Evolutionary conservation across 2,888 invertebrate genomes (phyloP).

Genomic region (Omphaloscelis lunosa): DNA sequence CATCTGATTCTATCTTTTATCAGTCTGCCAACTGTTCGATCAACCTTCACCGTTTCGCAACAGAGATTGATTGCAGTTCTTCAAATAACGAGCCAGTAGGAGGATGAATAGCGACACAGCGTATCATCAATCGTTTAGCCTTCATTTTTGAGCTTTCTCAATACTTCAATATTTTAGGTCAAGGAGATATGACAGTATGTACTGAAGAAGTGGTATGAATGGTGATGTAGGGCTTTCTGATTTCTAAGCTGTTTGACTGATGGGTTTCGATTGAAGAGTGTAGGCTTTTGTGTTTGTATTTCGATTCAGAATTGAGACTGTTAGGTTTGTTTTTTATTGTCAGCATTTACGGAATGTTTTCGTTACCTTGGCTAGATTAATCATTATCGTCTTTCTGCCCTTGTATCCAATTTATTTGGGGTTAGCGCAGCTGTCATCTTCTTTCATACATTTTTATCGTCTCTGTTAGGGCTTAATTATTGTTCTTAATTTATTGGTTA

Average conservation of each 20-base stretch:
- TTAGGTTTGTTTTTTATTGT: no score
- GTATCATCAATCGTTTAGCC: slow-evolving; percentile 63
- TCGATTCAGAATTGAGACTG: neutral
- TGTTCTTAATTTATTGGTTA: no score
- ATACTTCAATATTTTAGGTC: slow-evolving; percentile 55
- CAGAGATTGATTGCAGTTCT: slow-evolving; percentile 50
- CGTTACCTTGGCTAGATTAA: no score
- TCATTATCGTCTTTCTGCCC: no score
- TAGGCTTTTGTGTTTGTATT: neutral
- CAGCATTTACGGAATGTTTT: no score
- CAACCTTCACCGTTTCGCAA: slow-evolving; percentile 56
- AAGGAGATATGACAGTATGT: slow-evolving; percentile 55
- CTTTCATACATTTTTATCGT: no score
- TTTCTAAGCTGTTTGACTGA: slow-evolving; percentile 40
- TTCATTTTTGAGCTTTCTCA: slow-evolving; percentile 61
- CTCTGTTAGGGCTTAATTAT: no score
- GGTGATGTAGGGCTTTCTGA: slow-evolving; percentile 34
- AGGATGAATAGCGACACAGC: slow-evolving; percentile 60
- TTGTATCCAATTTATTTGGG: no score
- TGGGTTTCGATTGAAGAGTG: slow-evolving; percentile 21
- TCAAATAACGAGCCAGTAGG: slow-evolving; percentile 64
- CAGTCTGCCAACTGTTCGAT: slow-evolving; percentile 55
- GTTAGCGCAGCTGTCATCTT: no score
- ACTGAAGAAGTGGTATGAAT: slow-evolving; percentile 45
- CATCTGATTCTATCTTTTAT: slow-evolving; percentile 16